Evolutionary conservation across 2,888 invertebrate genomes (phyloP).

Genomic region (Cheilosia vulpina): DNA sequence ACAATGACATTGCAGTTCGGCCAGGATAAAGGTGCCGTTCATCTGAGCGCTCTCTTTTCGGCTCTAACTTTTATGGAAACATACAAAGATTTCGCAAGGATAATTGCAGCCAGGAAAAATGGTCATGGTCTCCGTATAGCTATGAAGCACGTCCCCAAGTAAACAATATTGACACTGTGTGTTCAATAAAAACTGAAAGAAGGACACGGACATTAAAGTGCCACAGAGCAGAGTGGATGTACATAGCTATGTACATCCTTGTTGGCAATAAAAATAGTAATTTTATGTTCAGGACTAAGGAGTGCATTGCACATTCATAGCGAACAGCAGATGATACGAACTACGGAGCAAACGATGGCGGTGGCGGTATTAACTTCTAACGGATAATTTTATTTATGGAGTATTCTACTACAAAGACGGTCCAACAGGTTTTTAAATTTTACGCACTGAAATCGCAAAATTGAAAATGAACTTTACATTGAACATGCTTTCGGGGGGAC

Average conservation of each 20-base stretch:
- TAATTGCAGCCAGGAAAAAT: constrained; percentile 62
- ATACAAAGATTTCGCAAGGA: constrained; percentile 63
- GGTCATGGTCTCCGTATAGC: constrained; percentile 9
- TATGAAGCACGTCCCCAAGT: constrained; percentile 53
- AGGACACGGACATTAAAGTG: constrained; percentile 57
- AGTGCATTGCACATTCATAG: constrained; percentile 64
- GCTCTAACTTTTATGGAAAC: constrained; percentile 64
- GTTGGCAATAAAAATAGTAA: constrained; percentile 63
- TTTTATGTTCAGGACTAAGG: constrained; percentile 55
- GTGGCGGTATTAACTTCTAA: constrained; percentile 43
- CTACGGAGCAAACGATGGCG: constrained; percentile 9
- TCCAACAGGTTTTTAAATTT: constrained; percentile 61
- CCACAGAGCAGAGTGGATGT: constrained; percentile 46
- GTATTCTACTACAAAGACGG: constrained; percentile 14
- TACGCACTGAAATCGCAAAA: constrained; percentile 35
- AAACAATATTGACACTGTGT: constrained; percentile 66
- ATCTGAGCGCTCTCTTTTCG: constrained; percentile 49
- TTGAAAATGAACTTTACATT: constrained; percentile 41
- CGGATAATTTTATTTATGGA: constrained; percentile 65
- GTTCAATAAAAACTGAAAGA: constrained; percentile 68
- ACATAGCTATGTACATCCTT: constrained; percentile 35
- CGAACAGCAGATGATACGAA: constrained; percentile 26
- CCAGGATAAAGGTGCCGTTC: constrained; percentile 32
- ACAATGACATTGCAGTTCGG: constrained; percentile 59
- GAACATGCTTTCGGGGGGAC: background rate